Evolutionary conservation across 2,113 vertebrate genomes (phyloP), one percentile per base, ranked within the genome.

Genomic region (Mungos mungo): DNA sequence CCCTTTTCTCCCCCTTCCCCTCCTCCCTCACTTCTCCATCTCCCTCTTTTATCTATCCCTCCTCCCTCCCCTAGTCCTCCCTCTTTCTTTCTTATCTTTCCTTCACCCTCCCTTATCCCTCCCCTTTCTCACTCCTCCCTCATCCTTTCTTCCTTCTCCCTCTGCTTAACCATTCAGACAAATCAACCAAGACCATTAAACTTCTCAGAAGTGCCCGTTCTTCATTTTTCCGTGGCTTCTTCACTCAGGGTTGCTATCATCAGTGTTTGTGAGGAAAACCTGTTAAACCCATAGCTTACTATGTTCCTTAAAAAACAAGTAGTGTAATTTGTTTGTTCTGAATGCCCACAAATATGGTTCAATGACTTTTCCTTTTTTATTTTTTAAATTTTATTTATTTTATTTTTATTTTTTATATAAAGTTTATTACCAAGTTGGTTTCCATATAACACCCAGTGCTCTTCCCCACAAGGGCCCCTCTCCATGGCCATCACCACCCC

Each of bases 241-340:
- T 94, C 7, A 19, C 81, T 91, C 0, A 54, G 29, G 77, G 11
- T 23, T 92, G 87, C 94, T 66, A 85, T 45, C 65, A 33, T 91
- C 52, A 68, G 33, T 29, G 77, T 60, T 66, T 77, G 47, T 33
- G 16, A 87, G 21, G 86, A 92, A 94, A 84, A 7, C 38, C 47
- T 7, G 1, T 96, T 95, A 97, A 96, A 97, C 80, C 6, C 47
- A 66, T 0, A 95, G 21, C 35, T 89, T 97, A 95, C 74, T 33
- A 10, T 94, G 23, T 97, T 97, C 11, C 54, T 93, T 52, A 77
- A 33, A 21, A 33, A 50, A 69, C 21, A 97, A 88, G 19, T 81
- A 60, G 19, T 23, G 19, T 60, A 76, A 41, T 74, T 87, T 97
- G 97, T 97, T 94, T 96, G 87, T 72, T 84, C 74, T 33, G 88